A percentile compares a stretch with the other conserved stretches of the same genome.
Conservation (phyloP, 2,888 invertebrate genomes). For the Drosophila cyrtoloma region DNA sequence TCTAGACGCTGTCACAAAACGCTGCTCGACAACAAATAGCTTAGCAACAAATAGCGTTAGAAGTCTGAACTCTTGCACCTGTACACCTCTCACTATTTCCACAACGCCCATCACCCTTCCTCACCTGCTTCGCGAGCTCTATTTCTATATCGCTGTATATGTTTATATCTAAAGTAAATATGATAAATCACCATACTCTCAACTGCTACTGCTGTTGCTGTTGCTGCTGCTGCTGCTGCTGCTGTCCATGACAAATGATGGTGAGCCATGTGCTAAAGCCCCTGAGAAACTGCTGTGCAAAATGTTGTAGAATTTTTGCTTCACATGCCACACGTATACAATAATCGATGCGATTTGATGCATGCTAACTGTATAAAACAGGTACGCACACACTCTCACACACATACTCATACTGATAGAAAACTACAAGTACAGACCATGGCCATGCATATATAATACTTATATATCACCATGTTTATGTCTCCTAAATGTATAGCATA, state of each 20-base stretch:
- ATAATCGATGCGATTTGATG: slow-evolving; percentile 82
- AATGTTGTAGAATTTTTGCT: slow-evolving; percentile 37
- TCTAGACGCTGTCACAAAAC: slow-evolving; percentile 58
- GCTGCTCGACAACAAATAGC: slow-evolving; percentile 54
- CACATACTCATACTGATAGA: slow-evolving; percentile 17
- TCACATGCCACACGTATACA: slow-evolving; percentile 49
- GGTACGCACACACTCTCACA: neutral
- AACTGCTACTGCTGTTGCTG: neutral
- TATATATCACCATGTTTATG: slow-evolving; percentile 70
- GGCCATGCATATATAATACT: slow-evolving; percentile 63
- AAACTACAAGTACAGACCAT: slow-evolving; percentile 34
- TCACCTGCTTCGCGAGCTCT: neutral
- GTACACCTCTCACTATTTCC: slow-evolving; percentile 19
- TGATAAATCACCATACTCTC: slow-evolving; percentile 74
- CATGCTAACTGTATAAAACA: slow-evolving; percentile 54
- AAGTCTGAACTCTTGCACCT: slow-evolving; percentile 75
- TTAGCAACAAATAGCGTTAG: slow-evolving; percentile 77
- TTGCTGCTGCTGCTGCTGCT: slow-evolving; percentile 37
- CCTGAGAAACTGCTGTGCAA: slow-evolving; percentile 39
- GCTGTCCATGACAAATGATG: slow-evolving; percentile 75
- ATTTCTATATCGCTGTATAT: slow-evolving; percentile 14
- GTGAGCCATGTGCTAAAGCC: slow-evolving; percentile 57
- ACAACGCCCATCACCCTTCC: neutral
- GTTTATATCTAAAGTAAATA: slow-evolving; percentile 65
- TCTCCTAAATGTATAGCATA: slow-evolving; percentile 71